Percentiles rank a stretch among this genome's conserved stretches.
These are phyloP conservation scores for Limnodromus scolopaceus DNA, from an alignment of 2,797 vertebrate genomes.

Conservation along the genomic window DNA sequence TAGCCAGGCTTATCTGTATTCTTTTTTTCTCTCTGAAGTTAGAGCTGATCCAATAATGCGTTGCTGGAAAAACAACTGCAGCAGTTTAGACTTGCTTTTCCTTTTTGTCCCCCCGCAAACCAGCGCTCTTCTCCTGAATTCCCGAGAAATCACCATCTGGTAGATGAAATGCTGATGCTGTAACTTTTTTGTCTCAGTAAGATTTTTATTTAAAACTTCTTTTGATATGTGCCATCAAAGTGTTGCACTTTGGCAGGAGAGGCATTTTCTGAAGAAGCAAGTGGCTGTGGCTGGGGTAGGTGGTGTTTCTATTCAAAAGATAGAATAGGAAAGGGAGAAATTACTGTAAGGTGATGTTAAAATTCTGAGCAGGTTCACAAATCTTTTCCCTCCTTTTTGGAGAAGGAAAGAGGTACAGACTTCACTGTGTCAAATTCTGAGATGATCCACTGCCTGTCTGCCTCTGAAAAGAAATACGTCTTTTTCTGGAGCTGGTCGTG, in stretches of 20 bases:
- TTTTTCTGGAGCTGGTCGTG: background rate
- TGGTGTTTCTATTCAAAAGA: background rate
- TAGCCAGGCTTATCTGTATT: background rate
- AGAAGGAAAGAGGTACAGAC: background rate
- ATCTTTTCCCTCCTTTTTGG: background rate
- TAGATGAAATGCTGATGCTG: background rate
- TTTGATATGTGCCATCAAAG: background rate
- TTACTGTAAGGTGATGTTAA: rapidly evolving
- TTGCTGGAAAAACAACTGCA: background rate
- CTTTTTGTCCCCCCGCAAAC: background rate
- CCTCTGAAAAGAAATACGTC: background rate
- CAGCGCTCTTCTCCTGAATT: background rate
- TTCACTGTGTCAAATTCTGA: background rate
- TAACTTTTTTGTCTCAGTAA: background rate
- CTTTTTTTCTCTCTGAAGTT: background rate
- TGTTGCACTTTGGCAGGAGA: background rate
- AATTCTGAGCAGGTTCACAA: background rate
- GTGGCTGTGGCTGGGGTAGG: rapidly evolving
- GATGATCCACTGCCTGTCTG: background rate
- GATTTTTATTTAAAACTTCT: background rate
- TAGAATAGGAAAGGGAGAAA: background rate
- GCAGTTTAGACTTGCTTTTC: background rate
- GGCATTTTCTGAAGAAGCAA: background rate
- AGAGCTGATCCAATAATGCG: background rate
- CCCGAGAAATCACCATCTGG: background rate